Evolutionary conservation across 2,888 invertebrate genomes (phyloP), one percentile per base, ranked within the genome.

Genomic region (Chymomyza caudatula): DNA sequence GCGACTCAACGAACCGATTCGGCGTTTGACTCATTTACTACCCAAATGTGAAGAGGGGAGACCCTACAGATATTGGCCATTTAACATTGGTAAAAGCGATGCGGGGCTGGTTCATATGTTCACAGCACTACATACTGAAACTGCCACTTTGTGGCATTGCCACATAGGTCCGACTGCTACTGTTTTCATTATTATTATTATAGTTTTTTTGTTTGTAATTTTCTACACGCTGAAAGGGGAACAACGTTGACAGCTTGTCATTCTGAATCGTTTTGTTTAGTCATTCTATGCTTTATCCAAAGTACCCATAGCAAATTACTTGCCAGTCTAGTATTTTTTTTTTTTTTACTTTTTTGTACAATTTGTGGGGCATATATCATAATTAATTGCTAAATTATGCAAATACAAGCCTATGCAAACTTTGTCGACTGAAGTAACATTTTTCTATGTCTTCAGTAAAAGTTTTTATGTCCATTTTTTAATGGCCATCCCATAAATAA

Each of bases 61-160:
- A 25, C 43, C 19, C 17, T 20, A n/a, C n/a, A 49, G 8, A 37
- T 11, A 37, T 37, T 37, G 29, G 29, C 29, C 11, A 37, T 37
- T 37, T 37, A 37, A 37, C 29, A 8, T 11, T 11, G 29, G 8
- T 37, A 11, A 37, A 37, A 37, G 29, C 4, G 29, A 11, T 37
- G 11, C 29, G 29, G 29, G 29, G 29, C 29, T 37, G 29, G 29
- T 37, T 37, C 11, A 37, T 37, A 37, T 37, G 11, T 47, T 6
- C 15, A 47, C 13, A 47, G 2, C 17, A 11, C 13, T 25, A 4
- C 53, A 53, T 6, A 51, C 23, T 13, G 78, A 77, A 69, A 62
- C 73, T 69, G 86, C 73, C 86, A 83, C 84, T 85, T 85, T 78
- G 83, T 81, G 85, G 87, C 77, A 85, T 87, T 87, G 86, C 84